Percentiles rank a stretch among this genome's conserved stretches.
These are phyloP conservation scores for Gymnothorax reevesii DNA, from an alignment of 2,797 vertebrate species.

Conservation along the genomic window DNA sequence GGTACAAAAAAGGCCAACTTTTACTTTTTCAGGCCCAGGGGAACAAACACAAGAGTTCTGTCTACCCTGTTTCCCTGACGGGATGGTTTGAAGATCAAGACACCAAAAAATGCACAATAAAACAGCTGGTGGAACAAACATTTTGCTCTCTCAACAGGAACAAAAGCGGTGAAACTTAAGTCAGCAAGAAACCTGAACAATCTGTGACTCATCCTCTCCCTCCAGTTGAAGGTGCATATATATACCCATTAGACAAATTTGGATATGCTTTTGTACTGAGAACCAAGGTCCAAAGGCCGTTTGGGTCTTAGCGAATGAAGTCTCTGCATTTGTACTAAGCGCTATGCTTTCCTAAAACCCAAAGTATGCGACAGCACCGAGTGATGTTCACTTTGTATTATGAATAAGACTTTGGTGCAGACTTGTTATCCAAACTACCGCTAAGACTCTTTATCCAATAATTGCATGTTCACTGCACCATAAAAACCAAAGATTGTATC, in stretches of 20 bases:
- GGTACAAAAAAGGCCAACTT: not conserved
- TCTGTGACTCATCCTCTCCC: not conserved
- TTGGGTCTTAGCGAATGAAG: not conserved
- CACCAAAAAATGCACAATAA: conserved; percentile 47
- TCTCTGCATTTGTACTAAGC: not conserved
- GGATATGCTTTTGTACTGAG: not conserved
- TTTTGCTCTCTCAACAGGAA: conserved; percentile 59
- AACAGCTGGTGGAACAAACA: conserved; percentile 47
- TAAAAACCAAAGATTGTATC: not conserved
- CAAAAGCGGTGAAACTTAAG: conserved; percentile 37
- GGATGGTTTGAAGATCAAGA: conserved; percentile 51
- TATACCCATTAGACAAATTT: not conserved
- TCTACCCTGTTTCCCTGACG: conserved; percentile 41
- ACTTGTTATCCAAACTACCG: not conserved
- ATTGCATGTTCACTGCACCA: not conserved
- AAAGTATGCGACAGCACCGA: not conserved
- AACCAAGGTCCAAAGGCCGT: not conserved
- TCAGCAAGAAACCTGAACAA: not conserved
- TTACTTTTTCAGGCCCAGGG: conserved; percentile 60
- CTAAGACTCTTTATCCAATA: not conserved
- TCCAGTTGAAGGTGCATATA: not conserved
- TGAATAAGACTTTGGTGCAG: not conserved
- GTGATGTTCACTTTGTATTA: not conserved
- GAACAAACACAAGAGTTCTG: not conserved
- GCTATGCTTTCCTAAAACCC: not conserved